Conservation (phyloP, 2,113 vertebrate species). For the Sylvilagus bachmani region DNA sequence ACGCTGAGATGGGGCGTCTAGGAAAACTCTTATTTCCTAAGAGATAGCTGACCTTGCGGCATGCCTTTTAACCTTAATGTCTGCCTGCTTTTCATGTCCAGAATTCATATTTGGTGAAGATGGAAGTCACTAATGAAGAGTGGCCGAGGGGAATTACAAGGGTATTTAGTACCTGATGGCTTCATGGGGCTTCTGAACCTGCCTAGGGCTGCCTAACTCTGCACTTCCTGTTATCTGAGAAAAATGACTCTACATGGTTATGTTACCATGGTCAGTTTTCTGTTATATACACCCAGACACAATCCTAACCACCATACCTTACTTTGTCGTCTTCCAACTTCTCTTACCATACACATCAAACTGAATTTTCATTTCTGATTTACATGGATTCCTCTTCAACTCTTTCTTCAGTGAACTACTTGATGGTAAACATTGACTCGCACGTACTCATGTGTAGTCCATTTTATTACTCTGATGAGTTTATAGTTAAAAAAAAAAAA, state of each 20-base stretch:
- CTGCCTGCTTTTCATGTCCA: not conserved
- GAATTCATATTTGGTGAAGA: not conserved
- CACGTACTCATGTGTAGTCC: not conserved
- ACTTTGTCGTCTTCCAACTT: constrained; percentile 5
- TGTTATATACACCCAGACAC: not conserved
- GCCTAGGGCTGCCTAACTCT: not conserved
- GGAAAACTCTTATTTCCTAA: not conserved
- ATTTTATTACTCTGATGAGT: not conserved
- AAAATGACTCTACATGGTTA: not conserved
- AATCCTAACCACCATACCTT: not conserved
- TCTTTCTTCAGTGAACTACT: not conserved
- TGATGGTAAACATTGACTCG: not conserved
- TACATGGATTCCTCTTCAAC: not conserved
- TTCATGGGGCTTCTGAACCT: not conserved
- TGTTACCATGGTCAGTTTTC: not conserved
- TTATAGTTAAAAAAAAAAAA: constrained; percentile 46
- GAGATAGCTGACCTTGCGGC: not conserved
- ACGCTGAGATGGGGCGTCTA: not conserved
- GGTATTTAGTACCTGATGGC: not conserved
- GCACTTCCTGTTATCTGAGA: not conserved
- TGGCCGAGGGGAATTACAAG: not conserved
- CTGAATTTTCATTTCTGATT: not conserved
- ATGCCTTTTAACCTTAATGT: not conserved
- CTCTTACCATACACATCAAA: not conserved
- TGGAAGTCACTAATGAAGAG: not conserved